Evolutionary conservation across 2,888 invertebrate species (phyloP), one percentile per base, ranked within the genome.

Genomic region (Drosophila multiciliata): DNA sequence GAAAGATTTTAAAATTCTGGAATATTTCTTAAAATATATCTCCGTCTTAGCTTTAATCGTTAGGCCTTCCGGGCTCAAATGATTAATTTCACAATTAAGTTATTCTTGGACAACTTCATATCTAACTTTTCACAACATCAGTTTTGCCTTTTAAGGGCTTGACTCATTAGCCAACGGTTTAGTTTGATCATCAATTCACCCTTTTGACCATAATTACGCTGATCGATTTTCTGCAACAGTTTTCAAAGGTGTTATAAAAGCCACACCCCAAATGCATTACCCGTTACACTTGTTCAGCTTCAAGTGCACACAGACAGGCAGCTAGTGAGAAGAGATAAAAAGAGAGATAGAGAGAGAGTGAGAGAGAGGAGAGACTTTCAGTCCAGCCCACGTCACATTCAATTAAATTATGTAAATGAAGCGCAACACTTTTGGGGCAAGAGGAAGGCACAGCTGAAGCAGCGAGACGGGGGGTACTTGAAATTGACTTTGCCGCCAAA

Each of bases 401-500:
- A 90, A 90, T 90, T 90, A 90, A 90, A 90, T 90, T 91, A 90
- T 90, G 90, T 78, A 90, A 90, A 90, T 90, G 80, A 87, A 77
- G 81, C 78, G 80, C 84, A 82, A 82, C 88, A 82, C 85, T 83
- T 79, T 81, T 60, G 71, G 78, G 73, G 69, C 69, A 57, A 66
- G 58, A 71, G 52, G 79, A 8, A 35, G 23, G 23, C 53, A 64
- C 42, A 54, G 17, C 17, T 5, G 55, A 20, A 20, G 57, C 57
- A 15, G 55, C 20, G 32, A 32, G 42, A 42, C 57, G 40, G 42
- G 40, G 15, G 57, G 42, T 40, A 57, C 32, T 42, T 54, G 65
- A 79, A 83, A 80, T 84, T 87, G 75, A 72, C 60, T 78, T 81
- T 73, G 65, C 61, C 75, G 68, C 68, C 40, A 53, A 53, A 72